Percentiles rank a stretch among this genome's conserved stretches.
Evolutionary conservation across 64 coral and sea anemone genomes (phyloP).

Genomic region (Dendrophyllia cribrosa): DNA sequence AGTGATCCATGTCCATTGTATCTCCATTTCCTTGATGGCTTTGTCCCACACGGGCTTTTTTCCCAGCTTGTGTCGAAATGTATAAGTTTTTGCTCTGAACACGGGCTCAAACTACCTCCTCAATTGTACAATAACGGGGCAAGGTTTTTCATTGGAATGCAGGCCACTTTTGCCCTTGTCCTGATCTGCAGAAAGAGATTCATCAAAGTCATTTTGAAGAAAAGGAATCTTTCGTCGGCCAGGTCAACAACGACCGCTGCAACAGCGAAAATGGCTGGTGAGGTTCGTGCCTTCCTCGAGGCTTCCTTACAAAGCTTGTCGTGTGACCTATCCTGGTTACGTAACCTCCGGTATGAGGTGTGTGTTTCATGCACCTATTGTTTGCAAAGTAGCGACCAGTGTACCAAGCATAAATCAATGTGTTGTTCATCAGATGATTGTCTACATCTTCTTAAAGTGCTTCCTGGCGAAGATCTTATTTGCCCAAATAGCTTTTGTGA

Average conservation of each 20-base stretch:
- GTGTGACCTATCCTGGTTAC: constrained; percentile 20
- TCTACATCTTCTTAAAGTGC: constrained; percentile 33
- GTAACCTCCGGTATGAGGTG: constrained; percentile 6
- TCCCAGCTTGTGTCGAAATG: constrained; percentile 32
- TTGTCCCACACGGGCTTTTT: constrained; percentile 62
- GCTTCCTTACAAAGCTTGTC: constrained; percentile 4
- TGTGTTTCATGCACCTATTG: constrained; percentile 30
- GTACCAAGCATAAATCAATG: not conserved
- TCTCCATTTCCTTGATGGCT: constrained; percentile 41
- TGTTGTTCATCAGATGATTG: constrained; percentile 43
- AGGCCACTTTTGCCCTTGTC: not conserved
- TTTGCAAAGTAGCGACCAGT: not conserved
- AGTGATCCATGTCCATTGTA: constrained; percentile 51
- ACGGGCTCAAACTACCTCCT: not conserved
- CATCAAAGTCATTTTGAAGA: constrained; percentile 22
- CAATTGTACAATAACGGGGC: not conserved
- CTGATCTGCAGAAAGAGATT: constrained; percentile 10
- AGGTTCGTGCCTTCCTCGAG: constrained; percentile 33
- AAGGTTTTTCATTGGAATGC: not conserved
- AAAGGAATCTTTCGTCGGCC: not conserved
- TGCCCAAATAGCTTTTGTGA: not conserved
- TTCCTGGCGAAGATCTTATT: not conserved
- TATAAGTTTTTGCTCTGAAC: constrained; percentile 35
- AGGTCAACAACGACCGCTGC: not conserved
- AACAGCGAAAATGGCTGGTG: not conserved